A percentile compares a stretch with the other conserved stretches of the same genome.
Evolutionary conservation across 2,888 invertebrate species (phyloP).

Genomic region (Pachliopta kotzebuea): DNA sequence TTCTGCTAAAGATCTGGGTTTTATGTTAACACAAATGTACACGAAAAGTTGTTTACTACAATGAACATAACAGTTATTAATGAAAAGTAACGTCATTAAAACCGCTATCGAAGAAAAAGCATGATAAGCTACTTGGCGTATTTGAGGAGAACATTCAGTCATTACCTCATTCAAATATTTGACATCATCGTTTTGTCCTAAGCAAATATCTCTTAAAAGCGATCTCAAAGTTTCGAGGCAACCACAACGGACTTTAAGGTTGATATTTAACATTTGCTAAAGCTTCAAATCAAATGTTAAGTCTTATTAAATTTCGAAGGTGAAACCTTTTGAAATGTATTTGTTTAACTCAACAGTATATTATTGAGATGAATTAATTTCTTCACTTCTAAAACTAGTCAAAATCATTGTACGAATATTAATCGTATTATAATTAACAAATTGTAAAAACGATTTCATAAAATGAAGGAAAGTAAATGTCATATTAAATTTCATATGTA

Average conservation of each 20-base stretch:
- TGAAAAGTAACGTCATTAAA: background rate
- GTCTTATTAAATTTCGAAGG: constrained; percentile 21
- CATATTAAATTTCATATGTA: too few species aligned
- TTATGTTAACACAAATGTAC: background rate
- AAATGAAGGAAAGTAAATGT: too few species aligned
- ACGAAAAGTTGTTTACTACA: background rate
- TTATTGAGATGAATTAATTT: background rate
- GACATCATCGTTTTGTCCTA: constrained; percentile 42
- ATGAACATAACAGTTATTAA: background rate
- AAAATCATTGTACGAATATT: too few species aligned
- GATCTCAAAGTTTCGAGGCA: constrained; percentile 29
- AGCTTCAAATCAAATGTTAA: constrained; percentile 22
- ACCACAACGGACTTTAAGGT: constrained; percentile 24
- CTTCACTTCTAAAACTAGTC: background rate
- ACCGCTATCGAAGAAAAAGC: constrained; percentile 3
- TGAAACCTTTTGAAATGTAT: constrained; percentile 2
- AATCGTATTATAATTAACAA: too few species aligned
- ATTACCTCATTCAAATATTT: constrained; percentile 71
- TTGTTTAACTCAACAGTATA: background rate
- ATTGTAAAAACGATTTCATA: too few species aligned
- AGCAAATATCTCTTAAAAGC: constrained; percentile 37
- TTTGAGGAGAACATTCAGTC: constrained; percentile 35
- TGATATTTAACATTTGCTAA: constrained; percentile 16
- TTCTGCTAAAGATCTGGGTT: background rate
- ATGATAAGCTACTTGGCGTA: constrained; percentile 11